A percentile compares a stretch with the other conserved stretches of the same genome.
Conservation (phyloP, 2,797 vertebrate species). For the Syndactyla subalaris region DNA sequence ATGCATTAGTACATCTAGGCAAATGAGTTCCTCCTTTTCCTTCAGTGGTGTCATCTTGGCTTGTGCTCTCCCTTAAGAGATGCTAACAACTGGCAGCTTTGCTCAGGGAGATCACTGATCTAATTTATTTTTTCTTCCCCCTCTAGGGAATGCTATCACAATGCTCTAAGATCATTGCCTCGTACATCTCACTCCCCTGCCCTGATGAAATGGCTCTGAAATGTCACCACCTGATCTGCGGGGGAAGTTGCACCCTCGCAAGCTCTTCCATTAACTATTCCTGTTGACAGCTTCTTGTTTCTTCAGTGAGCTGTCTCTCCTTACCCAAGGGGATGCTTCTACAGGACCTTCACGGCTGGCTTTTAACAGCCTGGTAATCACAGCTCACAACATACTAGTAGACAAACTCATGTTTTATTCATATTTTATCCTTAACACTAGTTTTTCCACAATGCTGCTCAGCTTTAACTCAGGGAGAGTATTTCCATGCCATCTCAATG, state of each 20-base stretch:
- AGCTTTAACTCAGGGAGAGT: background rate
- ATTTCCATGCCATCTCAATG: background rate
- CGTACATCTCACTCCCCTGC: conserved; percentile 44
- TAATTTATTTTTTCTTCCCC: conserved; percentile 59
- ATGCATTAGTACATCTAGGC: conserved; percentile 16
- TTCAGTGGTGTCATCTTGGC: conserved; percentile 1
- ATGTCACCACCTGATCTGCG: conserved; percentile 8
- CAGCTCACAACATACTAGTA: background rate
- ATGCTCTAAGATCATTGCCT: conserved; percentile 54
- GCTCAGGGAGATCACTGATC: conserved; percentile 60
- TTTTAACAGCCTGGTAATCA: conserved; percentile 38
- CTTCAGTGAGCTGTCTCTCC: background rate
- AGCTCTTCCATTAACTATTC: conserved; percentile 41
- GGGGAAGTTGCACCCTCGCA: background rate
- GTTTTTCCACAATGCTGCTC: background rate
- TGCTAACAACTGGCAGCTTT: conserved; percentile 58
- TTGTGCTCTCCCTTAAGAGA: conserved; percentile 16
- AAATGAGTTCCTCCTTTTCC: conserved; percentile 18
- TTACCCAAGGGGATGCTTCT: conserved; percentile 13
- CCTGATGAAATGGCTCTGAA: conserved; percentile 57
- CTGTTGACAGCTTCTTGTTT: conserved; percentile 22
- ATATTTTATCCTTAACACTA: background rate
- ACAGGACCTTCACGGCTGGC: background rate
- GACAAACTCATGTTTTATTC: conserved; percentile 25
- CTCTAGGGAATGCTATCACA: conserved; percentile 66